Evolutionary conservation across 2,888 invertebrate genomes (phyloP).

Genomic region (Drosophila anceps): DNA sequence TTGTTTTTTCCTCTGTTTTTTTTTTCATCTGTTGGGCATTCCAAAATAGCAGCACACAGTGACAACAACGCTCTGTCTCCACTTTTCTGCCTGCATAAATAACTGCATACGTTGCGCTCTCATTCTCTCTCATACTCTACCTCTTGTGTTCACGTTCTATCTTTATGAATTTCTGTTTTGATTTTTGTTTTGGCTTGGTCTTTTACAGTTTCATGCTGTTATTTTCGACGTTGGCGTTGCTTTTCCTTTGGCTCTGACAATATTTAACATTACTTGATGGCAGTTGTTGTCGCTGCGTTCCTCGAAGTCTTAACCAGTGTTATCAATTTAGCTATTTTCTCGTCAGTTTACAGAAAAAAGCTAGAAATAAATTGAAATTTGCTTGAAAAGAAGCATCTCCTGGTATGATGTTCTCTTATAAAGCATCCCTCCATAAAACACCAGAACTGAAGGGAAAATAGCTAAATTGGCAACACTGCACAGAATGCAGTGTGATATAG

Average conservation of each 20-base stretch:
- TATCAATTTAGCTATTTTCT: no score
- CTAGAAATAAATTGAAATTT: no score
- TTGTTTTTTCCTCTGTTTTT: not conserved
- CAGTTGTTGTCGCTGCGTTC: constrained; percentile 18
- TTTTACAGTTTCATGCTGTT: constrained; percentile 50
- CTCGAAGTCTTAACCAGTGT: no score
- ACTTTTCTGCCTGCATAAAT: constrained; percentile 52
- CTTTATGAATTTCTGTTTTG: constrained; percentile 32
- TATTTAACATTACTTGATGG: constrained; percentile 70
- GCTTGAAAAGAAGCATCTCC: no score
- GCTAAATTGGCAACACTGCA: no score
- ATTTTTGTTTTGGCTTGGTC: constrained; percentile 47
- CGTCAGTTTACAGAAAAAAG: no score
- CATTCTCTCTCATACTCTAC: constrained; percentile 19
- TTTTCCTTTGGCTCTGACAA: constrained; percentile 53
- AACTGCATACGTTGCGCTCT: constrained; percentile 71
- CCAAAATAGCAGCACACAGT: constrained; percentile 51
- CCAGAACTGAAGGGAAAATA: no score
- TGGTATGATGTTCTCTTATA: no score
- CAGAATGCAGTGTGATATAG: no score
- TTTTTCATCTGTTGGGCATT: constrained; percentile 60
- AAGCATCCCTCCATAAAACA: no score
- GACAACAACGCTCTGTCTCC: constrained; percentile 16
- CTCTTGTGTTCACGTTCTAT: constrained; percentile 10
- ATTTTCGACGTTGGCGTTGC: constrained; percentile 57